Conservation (phyloP, 2,797 vertebrate species). For the Arremon aurantiirostris region DNA sequence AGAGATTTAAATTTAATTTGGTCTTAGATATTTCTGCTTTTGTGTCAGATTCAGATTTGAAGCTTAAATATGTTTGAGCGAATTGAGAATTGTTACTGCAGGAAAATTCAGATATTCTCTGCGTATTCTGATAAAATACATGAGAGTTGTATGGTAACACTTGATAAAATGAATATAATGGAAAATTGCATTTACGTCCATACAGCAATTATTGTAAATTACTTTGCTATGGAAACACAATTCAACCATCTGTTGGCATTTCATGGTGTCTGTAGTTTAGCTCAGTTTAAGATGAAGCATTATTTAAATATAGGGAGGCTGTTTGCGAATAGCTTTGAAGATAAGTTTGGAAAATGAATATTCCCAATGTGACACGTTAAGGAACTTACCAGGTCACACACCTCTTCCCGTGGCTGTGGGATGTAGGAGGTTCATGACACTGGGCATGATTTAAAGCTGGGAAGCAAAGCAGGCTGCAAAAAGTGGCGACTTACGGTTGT, state of each 20-base stretch:
- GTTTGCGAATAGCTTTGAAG: slow-evolving; percentile 48
- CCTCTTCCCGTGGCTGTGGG: neutral
- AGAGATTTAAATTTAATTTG: neutral
- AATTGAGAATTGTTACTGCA: slow-evolving; percentile 49
- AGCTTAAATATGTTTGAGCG: slow-evolving; percentile 43
- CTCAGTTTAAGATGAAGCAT: slow-evolving; percentile 71
- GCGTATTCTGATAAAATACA: slow-evolving; percentile 68
- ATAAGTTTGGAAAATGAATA: slow-evolving; percentile 16
- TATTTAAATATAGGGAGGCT: slow-evolving; percentile 68
- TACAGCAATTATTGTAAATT: slow-evolving; percentile 83
- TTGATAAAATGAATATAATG: slow-evolving; percentile 80
- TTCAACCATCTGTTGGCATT: slow-evolving; percentile 81
- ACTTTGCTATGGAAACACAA: slow-evolving; percentile 84
- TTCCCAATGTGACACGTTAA: neutral
- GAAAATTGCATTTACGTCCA: slow-evolving; percentile 77
- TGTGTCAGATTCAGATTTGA: slow-evolving; percentile 57
- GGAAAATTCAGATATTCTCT: slow-evolving; percentile 66
- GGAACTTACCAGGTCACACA: neutral
- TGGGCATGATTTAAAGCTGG: neutral
- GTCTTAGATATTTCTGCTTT: neutral
- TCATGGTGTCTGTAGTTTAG: slow-evolving; percentile 69
- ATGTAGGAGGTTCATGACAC: neutral
- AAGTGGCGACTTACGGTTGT: neutral
- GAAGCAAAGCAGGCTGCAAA: neutral
- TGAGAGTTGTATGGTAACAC: slow-evolving; percentile 72